These are phyloP conservation scores for Cygnus olor DNA, from an alignment of 2,797 vertebrate genomes.

Conservation along the genomic window DNA sequence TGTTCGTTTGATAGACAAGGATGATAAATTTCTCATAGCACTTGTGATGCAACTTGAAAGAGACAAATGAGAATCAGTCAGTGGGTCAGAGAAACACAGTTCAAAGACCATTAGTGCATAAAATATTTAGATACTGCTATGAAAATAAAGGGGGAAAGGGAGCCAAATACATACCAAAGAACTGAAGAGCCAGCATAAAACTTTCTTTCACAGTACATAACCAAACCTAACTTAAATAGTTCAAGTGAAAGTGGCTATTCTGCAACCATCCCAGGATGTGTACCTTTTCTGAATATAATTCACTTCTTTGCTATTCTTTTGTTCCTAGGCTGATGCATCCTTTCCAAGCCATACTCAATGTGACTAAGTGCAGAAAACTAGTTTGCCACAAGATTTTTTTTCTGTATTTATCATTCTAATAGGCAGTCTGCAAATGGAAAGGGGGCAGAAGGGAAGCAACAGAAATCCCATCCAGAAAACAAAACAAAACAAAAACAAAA, in stretches of 20 bases:
- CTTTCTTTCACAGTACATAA: neutral
- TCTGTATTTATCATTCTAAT: neutral
- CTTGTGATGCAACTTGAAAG: neutral
- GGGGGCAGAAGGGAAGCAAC: neutral
- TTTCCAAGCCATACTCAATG: neutral
- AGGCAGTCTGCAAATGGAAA: neutral
- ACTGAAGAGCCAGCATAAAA: conserved; percentile 1
- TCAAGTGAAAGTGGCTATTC: conserved; percentile 6
- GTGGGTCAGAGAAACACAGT: conserved; percentile 7
- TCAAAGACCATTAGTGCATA: conserved; percentile 32
- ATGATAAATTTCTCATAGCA: neutral
- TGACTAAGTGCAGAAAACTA: neutral
- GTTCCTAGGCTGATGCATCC: neutral
- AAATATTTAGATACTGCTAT: conserved; percentile 1
- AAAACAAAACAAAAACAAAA: neutral
- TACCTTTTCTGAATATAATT: neutral
- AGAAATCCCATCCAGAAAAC: neutral
- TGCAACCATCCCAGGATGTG: neutral
- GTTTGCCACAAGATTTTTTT: neutral
- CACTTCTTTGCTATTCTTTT: neutral
- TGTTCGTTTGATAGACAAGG: neutral
- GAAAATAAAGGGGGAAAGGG: conserved; percentile 13
- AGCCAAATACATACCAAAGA: neutral
- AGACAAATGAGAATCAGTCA: neutral
- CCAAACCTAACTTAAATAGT: neutral